Evolutionary conservation across 2,888 invertebrate species (phyloP).

Genomic region (Nudaria mundana): DNA sequence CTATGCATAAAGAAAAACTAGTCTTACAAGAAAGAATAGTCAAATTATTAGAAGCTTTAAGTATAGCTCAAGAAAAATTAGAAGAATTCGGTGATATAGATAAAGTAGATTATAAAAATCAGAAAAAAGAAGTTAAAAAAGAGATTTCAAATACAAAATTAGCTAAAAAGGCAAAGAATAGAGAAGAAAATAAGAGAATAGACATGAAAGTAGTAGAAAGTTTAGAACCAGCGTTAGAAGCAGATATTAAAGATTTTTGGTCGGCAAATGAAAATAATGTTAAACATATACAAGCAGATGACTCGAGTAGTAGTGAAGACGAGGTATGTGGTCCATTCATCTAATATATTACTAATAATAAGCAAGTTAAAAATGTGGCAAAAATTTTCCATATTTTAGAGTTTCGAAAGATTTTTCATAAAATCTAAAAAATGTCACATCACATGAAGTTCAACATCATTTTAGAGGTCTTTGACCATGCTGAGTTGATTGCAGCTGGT

Average conservation of each 20-base stretch:
- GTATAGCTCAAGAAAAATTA: slow-evolving; percentile 36
- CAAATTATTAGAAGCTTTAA: slow-evolving; percentile 46
- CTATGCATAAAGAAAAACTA: slow-evolving; percentile 59
- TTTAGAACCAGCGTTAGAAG: slow-evolving; percentile 54
- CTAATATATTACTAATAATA: too few relatives aligned
- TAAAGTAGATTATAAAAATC: slow-evolving; percentile 24
- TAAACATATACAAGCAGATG: slow-evolving; percentile 36
- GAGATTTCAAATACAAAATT: slow-evolving; percentile 12
- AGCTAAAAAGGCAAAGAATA: slow-evolving; percentile 19
- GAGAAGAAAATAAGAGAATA: slow-evolving; percentile 19
- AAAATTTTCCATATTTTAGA: too few relatives aligned
- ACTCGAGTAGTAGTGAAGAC: slow-evolving; percentile 66
- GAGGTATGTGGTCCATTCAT: too few relatives aligned
- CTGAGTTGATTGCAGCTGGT: too few relatives aligned
- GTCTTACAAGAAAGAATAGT: slow-evolving; percentile 44
- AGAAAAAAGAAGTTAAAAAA: slow-evolving; percentile 20
- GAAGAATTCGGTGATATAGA: slow-evolving; percentile 36
- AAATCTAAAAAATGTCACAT: too few relatives aligned
- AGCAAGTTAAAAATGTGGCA: too few relatives aligned
- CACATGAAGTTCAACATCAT: too few relatives aligned
- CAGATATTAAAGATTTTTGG: slow-evolving; percentile 71
- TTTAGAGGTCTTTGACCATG: too few relatives aligned
- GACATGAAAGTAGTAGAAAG: slow-evolving; percentile 43
- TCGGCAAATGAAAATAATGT: slow-evolving; percentile 28
- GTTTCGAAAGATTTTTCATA: too few relatives aligned